phyloP scores from a whole-genome alignment of 2,888 invertebrate species.

The Andrena trimmerana region DNA sequence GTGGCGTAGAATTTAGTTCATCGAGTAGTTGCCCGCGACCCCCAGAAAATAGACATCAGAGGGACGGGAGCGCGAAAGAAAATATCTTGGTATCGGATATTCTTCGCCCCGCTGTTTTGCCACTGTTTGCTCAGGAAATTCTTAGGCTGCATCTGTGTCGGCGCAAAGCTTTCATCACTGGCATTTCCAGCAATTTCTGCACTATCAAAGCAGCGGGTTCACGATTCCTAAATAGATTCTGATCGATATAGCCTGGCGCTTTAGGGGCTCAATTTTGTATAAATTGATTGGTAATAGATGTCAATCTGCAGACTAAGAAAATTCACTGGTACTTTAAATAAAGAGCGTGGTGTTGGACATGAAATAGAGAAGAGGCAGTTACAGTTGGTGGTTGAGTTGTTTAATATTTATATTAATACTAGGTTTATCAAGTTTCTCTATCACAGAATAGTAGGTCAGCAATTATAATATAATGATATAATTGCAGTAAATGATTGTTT shows the following conservation, averaged over 20 bases:
- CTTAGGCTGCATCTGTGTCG: conserved; percentile 53
- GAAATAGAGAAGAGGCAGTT: too few relatives aligned
- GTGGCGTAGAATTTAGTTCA: conserved; percentile 42
- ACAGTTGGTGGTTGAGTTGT: too few relatives aligned
- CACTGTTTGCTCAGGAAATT: conserved; percentile 49
- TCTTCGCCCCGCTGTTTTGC: conserved; percentile 32
- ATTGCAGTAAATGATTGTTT: not conserved
- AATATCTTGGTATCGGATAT: conserved; percentile 37
- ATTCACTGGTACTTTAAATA: too few relatives aligned
- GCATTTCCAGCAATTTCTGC: conserved; percentile 34
- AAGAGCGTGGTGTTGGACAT: too few relatives aligned
- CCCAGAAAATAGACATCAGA: conserved; percentile 36
- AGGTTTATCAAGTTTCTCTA: not conserved
- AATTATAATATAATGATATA: too few relatives aligned
- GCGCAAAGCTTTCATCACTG: conserved; percentile 49
- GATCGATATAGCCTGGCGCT: conserved; percentile 27
- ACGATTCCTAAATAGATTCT: conserved; percentile 46
- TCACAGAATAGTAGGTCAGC: not conserved
- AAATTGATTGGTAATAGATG: conserved; percentile 1
- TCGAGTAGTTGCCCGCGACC: conserved; percentile 10
- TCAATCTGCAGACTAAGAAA: not conserved
- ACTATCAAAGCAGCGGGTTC: conserved; percentile 49
- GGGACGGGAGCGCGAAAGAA: conserved; percentile 18
- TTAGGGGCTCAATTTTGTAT: not conserved
- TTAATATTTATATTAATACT: not conserved